Evolutionary conservation across 1,140 invertebrate species (phyloP), one percentile per base, ranked within the genome.

Genomic region (Trachymyrmex septentrionalis): DNA sequence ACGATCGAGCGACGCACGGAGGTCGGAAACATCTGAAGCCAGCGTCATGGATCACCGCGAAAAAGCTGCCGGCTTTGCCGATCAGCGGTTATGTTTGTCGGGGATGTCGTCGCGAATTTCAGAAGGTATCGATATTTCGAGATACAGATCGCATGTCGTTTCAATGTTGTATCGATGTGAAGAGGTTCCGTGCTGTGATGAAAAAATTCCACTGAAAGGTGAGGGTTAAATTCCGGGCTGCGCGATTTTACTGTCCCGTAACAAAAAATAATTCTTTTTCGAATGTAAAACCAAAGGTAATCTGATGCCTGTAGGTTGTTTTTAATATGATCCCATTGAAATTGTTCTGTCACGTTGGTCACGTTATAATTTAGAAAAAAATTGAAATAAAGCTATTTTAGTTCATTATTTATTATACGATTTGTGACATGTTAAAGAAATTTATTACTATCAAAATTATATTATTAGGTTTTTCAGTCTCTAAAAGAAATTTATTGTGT

Each of bases 81-180:
- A 34, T 34, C 71, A 55, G 19, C 10, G 71, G 19, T 7, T 55
- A 73, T 27, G 5, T 73, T 27, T 73, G 27, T 21, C 71, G 71
- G 2, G 19, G 24, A 73, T 73, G 27, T 55, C 71, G 27, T 2
- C 24, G 4, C 10, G 50, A 30, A 30, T n/a, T 55, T 6, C 5
- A 34, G 7, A 73, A 73, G 71, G 27, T 55, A 73, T 12, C 10
- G 10, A 16, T 14, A n/a, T 30, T 10, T 30, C 21, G 9, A 19
- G 50, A 50, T 73, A 55, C 16, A 7, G 1, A 19, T 30, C 48
- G 24, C 24, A 24, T 73, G n/a, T 16, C 4, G 38, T 44, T 44
- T 53, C 34, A n/a, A 14, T 14, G 48, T 14, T 19, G 16, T 24
- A 16, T 27, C 2, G 9, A 50, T 24, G 38, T 71, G 48, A 53